A percentile compares a stretch with the other conserved stretches of the same genome.
Evolutionary conservation across 2,113 vertebrate genomes (phyloP).

Genomic region (Passer domesticus): DNA sequence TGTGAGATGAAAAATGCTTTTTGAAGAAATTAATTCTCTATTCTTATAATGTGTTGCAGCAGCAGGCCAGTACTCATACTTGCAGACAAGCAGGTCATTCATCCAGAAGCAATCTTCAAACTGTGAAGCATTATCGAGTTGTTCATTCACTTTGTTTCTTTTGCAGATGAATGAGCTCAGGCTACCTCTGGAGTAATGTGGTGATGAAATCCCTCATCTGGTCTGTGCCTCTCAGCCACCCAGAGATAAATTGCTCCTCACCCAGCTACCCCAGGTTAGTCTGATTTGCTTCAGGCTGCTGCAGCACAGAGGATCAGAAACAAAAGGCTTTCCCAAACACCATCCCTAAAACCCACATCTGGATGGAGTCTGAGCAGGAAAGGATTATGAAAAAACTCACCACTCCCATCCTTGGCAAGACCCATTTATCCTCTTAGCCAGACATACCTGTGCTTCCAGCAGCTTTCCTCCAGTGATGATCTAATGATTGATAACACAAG

Average conservation of each 20-base stretch:
- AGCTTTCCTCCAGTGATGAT: not conserved
- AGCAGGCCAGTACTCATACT: not conserved
- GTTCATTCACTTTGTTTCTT: conserved; percentile 6
- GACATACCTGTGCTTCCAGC: not conserved
- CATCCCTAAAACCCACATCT: not conserved
- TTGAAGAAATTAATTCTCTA: not conserved
- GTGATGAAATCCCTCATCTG: conserved; percentile 2
- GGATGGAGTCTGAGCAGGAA: not conserved
- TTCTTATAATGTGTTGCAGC: not conserved
- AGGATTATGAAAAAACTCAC: not conserved
- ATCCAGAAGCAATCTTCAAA: not conserved
- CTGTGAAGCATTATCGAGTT: not conserved
- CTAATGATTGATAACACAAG: not conserved
- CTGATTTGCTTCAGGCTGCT: not conserved
- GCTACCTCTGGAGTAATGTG: not conserved
- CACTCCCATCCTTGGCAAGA: not conserved
- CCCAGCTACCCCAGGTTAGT: not conserved
- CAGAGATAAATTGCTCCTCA: not conserved
- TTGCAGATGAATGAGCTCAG: conserved; percentile 7
- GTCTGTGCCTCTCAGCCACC: not conserved
- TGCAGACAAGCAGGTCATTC: conserved; percentile 4
- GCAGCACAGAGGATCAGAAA: not conserved
- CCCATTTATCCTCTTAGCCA: not conserved
- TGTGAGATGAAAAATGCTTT: not conserved
- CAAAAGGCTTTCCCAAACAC: not conserved